Conservation (phyloP, 1,140 invertebrate genomes). For the Heliconius congener region DNA sequence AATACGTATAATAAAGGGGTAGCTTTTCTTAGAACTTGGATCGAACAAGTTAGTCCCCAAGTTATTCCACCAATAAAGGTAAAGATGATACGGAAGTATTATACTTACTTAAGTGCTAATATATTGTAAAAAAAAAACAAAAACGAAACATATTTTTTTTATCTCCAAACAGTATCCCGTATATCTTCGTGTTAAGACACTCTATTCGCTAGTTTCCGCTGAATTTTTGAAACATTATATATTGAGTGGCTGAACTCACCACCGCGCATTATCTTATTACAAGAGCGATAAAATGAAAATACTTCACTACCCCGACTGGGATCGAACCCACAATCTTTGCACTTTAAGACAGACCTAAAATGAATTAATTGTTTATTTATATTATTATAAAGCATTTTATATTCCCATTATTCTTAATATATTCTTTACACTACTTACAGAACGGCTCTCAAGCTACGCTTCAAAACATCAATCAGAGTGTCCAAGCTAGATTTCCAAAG, state of each 20-base stretch:
- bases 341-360: too few relatives aligned
- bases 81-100: neutral
- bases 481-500: neutral
- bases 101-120: neutral
- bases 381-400: neutral
- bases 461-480: neutral
- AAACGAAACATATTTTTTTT: too few relatives aligned
- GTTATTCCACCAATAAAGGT: neutral
- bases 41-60: neutral
- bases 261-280: too few relatives aligned
- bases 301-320: too few relatives aligned
- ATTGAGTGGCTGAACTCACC: too few relatives aligned
- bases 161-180: too few relatives aligned
- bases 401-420: neutral
- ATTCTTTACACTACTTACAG: neutral
- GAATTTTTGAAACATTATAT: too few relatives aligned
- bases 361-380: too few relatives aligned
- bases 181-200: neutral
- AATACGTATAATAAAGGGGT: conserved; percentile 20
- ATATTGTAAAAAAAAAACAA: neutral
- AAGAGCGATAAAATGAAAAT: too few relatives aligned
- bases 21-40: conserved; percentile 1
- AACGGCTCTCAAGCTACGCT: neutral
- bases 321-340: too few relatives aligned
- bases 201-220: neutral